phyloP scores from a whole-genome alignment of 2,113 vertebrate species.

The Alligator mississippiensis region DNA sequence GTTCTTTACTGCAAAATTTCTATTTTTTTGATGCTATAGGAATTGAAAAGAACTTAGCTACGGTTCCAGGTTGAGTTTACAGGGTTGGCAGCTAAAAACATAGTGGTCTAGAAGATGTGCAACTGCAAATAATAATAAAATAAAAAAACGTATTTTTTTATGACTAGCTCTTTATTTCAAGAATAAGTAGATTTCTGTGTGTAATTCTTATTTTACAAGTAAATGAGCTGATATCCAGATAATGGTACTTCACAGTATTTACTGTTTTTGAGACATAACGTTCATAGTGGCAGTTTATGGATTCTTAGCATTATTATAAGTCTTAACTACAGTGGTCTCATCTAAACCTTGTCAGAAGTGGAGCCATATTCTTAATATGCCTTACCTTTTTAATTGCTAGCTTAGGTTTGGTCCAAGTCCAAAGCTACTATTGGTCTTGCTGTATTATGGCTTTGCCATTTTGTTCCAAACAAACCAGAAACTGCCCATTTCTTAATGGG shows the following conservation, averaged over 20 bases:
- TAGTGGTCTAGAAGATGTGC: no score
- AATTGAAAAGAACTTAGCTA: not conserved
- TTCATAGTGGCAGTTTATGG: not conserved
- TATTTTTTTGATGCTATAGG: not conserved
- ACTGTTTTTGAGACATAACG: not conserved
- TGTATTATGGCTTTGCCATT: not conserved
- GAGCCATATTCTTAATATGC: not conserved
- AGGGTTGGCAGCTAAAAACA: no score
- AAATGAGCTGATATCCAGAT: no score
- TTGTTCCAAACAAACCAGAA: not conserved
- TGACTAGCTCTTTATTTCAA: no score
- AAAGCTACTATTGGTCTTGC: not conserved
- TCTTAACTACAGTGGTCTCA: not conserved
- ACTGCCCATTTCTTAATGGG: not conserved
- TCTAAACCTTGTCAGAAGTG: not conserved
- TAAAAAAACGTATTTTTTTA: no score
- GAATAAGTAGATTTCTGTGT: no score
- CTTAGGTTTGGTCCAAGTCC: not conserved
- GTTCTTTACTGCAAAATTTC: not conserved
- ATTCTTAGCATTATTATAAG: not conserved
- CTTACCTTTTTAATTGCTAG: not conserved
- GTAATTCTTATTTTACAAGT: no score
- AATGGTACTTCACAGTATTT: not conserved
- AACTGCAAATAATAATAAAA: no score
- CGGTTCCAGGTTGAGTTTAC: not conserved